Evolutionary conservation across 2,113 vertebrate genomes (phyloP).

Genomic region (Aphelocoma coerulescens): DNA sequence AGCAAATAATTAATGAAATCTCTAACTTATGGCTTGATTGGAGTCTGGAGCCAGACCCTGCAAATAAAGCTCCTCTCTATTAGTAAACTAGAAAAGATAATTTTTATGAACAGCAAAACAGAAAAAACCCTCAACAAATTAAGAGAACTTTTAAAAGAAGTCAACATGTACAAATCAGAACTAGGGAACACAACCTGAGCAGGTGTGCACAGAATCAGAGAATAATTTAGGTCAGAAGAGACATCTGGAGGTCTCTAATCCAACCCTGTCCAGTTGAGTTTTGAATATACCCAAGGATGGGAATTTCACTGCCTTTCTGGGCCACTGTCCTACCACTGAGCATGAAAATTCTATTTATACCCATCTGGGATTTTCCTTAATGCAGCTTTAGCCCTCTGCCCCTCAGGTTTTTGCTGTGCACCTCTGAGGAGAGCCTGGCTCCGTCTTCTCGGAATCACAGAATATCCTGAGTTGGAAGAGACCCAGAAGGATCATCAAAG

Average conservation of each 20-base stretch:
- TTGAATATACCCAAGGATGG: not conserved
- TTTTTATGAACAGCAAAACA: not conserved
- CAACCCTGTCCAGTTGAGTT: not conserved
- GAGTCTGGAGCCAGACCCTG: slow-evolving; percentile 48
- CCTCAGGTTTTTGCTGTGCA: not conserved
- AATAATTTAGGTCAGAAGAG: not conserved
- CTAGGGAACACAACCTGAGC: not conserved
- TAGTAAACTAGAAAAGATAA: not conserved
- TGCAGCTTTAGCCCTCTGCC: not conserved
- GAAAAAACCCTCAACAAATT: not conserved
- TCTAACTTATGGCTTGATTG: slow-evolving; percentile 48
- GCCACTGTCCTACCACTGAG: not conserved
- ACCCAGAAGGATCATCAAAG: not conserved
- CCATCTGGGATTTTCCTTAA: not conserved
- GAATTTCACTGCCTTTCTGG: not conserved
- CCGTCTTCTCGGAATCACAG: not conserved
- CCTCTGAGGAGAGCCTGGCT: not conserved
- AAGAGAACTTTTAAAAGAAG: not conserved
- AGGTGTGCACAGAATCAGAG: not conserved
- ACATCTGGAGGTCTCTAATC: not conserved
- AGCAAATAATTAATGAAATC: slow-evolving; percentile 40
- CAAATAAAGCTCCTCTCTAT: slow-evolving; percentile 29
- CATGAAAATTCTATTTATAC: not conserved
- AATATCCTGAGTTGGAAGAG: not conserved
- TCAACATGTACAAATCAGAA: not conserved